Percentiles rank a stretch among this genome's conserved stretches.
phyloP scores from a whole-genome alignment of 2,888 invertebrate species.

The Artemia sp. region DNA sequence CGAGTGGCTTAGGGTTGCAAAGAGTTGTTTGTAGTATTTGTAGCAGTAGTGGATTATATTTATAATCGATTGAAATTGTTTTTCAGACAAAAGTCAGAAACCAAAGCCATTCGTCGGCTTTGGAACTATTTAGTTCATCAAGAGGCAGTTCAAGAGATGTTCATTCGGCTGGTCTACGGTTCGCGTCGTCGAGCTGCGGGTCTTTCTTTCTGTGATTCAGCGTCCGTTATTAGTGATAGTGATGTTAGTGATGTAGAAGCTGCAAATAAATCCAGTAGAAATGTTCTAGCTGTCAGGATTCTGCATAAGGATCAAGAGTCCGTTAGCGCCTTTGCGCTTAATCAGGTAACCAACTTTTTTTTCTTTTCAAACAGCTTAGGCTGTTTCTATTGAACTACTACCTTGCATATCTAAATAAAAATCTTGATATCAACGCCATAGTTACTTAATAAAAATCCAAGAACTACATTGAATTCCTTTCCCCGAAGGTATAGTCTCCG shows the following conservation, averaged over 20 bases:
- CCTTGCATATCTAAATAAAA: too few species aligned
- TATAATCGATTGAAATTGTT: neutral
- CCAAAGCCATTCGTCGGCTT: conserved; percentile 58
- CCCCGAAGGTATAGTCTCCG: too few species aligned
- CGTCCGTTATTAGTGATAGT: conserved; percentile 4
- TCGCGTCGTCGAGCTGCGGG: conserved; percentile 42
- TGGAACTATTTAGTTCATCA: conserved; percentile 89
- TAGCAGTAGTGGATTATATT: too few species aligned
- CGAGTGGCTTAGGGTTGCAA: too few species aligned
- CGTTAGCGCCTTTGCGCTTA: conserved; percentile 89
- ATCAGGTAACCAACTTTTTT: conserved; percentile 45
- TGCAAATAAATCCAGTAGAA: neutral
- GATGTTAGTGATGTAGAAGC: neutral
- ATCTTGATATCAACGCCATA: too few species aligned
- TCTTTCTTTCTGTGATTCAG: conserved; percentile 34
- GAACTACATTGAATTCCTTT: too few species aligned
- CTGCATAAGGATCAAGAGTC: conserved; percentile 98
- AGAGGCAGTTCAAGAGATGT: conserved; percentile 78
- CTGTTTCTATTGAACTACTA: too few species aligned
- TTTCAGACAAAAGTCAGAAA: conserved; percentile 42
- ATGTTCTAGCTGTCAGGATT: conserved; percentile 51
- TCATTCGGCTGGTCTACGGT: conserved; percentile 85
- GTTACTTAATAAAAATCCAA: too few species aligned
- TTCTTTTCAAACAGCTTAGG: too few species aligned
- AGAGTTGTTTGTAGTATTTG: too few species aligned